phyloP scores from a whole-genome alignment of 2,888 invertebrate genomes.

The Drosophila ustulata region DNA sequence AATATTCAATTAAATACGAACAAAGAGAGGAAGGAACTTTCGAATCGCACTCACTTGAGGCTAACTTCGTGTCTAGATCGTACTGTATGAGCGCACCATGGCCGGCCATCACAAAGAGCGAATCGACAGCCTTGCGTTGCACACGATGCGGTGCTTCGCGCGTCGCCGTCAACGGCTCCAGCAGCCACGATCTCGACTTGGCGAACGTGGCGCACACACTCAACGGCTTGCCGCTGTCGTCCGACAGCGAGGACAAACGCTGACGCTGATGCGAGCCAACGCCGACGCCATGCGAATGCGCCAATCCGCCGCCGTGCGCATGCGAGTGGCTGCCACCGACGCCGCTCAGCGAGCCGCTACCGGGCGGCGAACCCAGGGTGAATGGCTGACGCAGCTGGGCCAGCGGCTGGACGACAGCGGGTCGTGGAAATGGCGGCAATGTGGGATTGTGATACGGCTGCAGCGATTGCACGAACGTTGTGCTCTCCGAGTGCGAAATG shows the following conservation, averaged over 20 bases:
- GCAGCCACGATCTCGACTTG: slow-evolving; percentile 90
- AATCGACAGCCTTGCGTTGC: slow-evolving; percentile 89
- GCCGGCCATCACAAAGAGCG: slow-evolving; percentile 95
- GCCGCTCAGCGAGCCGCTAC: slow-evolving; percentile 64
- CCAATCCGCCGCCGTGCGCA: slow-evolving; percentile 25
- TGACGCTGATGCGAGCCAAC: slow-evolving; percentile 87
- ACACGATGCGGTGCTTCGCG: slow-evolving; percentile 84
- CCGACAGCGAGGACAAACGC: slow-evolving; percentile 90
- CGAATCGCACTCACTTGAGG: slow-evolving; percentile 80
- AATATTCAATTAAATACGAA: neutral
- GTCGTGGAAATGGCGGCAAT: slow-evolving; percentile 95
- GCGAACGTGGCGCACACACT: slow-evolving; percentile 93
- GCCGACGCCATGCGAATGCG: slow-evolving; percentile 18
- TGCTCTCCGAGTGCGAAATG: slow-evolving; percentile 84
- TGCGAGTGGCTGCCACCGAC: slow-evolving; percentile 18
- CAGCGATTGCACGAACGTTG: slow-evolving; percentile 84
- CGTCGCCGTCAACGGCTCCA: slow-evolving; percentile 85
- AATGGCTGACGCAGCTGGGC: slow-evolving; percentile 93
- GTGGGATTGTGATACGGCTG: slow-evolving; percentile 94
- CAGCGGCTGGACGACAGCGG: slow-evolving; percentile 91
- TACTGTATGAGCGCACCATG: slow-evolving; percentile 95
- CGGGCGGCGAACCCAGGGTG: slow-evolving; percentile 81
- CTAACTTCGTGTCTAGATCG: slow-evolving; percentile 91
- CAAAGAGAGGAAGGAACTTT: too few relatives aligned
- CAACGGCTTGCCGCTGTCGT: slow-evolving; percentile 89